Percentiles rank a stretch among this genome's conserved stretches.
Evolutionary conservation across 2,113 vertebrate genomes (phyloP).

Genomic region (Bagarius yarrelli): DNA sequence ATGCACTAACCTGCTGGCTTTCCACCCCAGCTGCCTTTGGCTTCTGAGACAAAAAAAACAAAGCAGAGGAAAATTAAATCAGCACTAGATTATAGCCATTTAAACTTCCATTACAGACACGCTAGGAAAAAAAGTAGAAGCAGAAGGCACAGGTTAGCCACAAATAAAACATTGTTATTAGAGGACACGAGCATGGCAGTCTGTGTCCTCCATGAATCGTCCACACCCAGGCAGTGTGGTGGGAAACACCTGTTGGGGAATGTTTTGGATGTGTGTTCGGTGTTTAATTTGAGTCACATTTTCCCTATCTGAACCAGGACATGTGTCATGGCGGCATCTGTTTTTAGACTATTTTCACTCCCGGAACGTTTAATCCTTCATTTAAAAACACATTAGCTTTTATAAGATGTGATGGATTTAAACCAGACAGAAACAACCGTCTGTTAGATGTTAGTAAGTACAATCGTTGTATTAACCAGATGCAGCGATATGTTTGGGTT

Average conservation of each 20-base stretch:
- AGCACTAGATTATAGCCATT: slow-evolving; percentile 34
- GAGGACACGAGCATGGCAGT: slow-evolving; percentile 8
- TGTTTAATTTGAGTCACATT: slow-evolving; percentile 27
- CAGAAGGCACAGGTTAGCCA: slow-evolving; percentile 10
- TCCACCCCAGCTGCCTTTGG: slow-evolving; percentile 36
- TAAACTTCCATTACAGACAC: neutral
- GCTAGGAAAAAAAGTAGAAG: slow-evolving; percentile 10
- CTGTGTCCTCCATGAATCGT: neutral
- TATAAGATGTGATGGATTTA: neutral
- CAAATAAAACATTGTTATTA: slow-evolving; percentile 27
- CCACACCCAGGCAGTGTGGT: slow-evolving; percentile 23
- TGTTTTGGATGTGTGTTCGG: neutral
- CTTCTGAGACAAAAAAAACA: slow-evolving; percentile 37
- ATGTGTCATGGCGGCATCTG: neutral
- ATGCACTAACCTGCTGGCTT: slow-evolving; percentile 36
- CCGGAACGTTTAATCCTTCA: neutral
- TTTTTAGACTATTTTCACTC: neutral
- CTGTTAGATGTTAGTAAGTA: neutral
- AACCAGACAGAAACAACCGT: neutral
- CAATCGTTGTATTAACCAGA: neutral
- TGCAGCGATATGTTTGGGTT: neutral
- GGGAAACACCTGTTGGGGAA: slow-evolving; percentile 43
- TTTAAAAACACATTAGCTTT: neutral
- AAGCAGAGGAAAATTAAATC: slow-evolving; percentile 20
- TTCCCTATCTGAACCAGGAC: slow-evolving; percentile 18